Base-by-base conservation (phyloP, 2,888 invertebrate species). In the Apamea sordens region DNA sequence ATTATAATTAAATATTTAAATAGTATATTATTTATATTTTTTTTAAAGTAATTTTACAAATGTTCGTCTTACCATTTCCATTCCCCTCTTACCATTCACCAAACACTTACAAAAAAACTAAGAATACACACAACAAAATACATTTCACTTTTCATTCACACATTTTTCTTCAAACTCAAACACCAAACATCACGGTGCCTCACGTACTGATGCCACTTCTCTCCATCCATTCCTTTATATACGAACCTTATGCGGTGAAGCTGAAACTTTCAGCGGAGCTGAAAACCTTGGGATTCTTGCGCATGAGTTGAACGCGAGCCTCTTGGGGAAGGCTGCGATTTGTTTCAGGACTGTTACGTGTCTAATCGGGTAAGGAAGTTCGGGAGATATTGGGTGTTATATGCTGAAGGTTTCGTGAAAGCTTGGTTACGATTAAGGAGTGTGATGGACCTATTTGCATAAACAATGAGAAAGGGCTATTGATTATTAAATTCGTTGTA, bases 231-330 rank as follows among this genome's bases (percentile, higher is more conserved):
- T 41, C 86, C 89, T 89, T 92, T 94, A 92, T 93, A 94, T 93
- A 92, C 87, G 80, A 79, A 87, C 89, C 90, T 91, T 86, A 88
- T 86, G 61, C 93, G 92, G 61, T 92, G 90, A 86, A 92, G 93
- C 94, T 88, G 92, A 94, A 94, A 93, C 85, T 90, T 92, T 90
- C 93, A 92, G 85, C 90, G 86, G 82, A 91, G 92, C 93, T 91
- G 90, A 93, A 93, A 93, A 73, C 85, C 84, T 84, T 84, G 84
- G 77, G 86, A 84, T 90, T 85, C 90, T 86, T 92, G 93, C 93
- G 92, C 91, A 89, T 90, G 93, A 93, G 92, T 91, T 91, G 86
- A 78, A 79, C 75, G 21, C 68, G 69, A 71, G 73, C 21, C 28
- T 70, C 77, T 78, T 76, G 65, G 63, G 50, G 21, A 76, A 70